phyloP scores from a whole-genome alignment of 2,888 invertebrate species.

The Sphinx pinastri region DNA sequence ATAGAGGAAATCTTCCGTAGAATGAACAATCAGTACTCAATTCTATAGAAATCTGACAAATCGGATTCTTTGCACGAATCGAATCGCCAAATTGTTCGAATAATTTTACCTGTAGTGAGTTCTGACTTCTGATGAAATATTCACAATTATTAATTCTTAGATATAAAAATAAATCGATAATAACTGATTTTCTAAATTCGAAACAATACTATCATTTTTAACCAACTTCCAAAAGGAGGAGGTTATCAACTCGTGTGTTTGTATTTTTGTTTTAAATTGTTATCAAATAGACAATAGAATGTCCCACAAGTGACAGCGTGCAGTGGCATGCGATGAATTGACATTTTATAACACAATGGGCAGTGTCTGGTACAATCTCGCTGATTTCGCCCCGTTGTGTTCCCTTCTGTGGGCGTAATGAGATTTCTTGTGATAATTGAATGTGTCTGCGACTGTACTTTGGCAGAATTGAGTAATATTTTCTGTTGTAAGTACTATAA shows the following conservation, averaged over 20 bases:
- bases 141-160: too few species aligned
- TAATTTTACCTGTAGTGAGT: too few species aligned
- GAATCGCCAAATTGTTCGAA: too few species aligned
- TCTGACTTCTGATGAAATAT: too few species aligned
- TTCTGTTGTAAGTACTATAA: neutral
- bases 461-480: constrained; percentile 12
- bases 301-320: neutral
- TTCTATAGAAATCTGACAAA: too few species aligned
- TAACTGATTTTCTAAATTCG: neutral
- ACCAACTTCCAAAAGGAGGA: too few species aligned
- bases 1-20: too few species aligned
- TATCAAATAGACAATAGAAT: neutral
- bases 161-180: neutral
- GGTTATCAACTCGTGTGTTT: too few species aligned
- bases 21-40: too few species aligned
- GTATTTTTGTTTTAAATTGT: neutral
- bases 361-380: constrained; percentile 6
- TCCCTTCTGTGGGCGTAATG: constrained; percentile 9
- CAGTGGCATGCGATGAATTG: constrained; percentile 13
- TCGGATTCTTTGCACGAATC: too few species aligned
- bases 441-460: constrained; percentile 12
- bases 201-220: neutral
- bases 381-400: constrained; percentile 7
- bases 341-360: constrained; percentile 18
- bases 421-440: constrained; percentile 23